These are phyloP conservation scores for Julus scanicus DNA, from an alignment of 2,888 invertebrate species.

Conservation along the genomic window DNA sequence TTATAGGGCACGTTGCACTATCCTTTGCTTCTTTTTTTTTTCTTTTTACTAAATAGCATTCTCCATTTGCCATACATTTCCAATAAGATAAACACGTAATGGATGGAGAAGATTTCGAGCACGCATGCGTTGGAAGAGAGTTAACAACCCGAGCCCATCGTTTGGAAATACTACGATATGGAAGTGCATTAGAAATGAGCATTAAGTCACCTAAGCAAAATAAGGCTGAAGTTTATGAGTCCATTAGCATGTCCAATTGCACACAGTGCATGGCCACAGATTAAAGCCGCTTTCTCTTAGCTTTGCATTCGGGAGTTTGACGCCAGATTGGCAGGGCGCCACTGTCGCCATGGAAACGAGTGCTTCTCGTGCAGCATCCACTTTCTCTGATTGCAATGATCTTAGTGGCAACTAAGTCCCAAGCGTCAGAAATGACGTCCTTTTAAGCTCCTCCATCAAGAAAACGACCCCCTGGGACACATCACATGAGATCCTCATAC, in stretches of 20 bases:
- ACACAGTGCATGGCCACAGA: conserved; percentile 29
- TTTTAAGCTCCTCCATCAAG: conserved; percentile 42
- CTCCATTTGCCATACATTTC: background rate
- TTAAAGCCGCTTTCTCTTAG: conserved; percentile 32
- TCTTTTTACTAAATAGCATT: background rate
- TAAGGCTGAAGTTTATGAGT: conserved; percentile 35
- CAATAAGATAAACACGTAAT: conserved; percentile 23
- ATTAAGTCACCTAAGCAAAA: conserved; percentile 42
- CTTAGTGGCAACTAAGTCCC: conserved; percentile 36
- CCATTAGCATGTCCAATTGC: conserved; percentile 42
- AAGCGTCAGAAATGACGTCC: conserved; percentile 38
- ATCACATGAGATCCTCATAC: conserved; percentile 12
- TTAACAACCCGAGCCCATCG: background rate
- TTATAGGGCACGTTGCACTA: conserved; percentile 21
- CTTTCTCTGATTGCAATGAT: conserved; percentile 42
- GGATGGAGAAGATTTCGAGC: background rate
- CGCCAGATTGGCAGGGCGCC: conserved; percentile 42
- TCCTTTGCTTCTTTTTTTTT: background rate
- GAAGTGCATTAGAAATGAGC: conserved; percentile 39
- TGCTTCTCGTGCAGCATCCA: conserved; percentile 25
- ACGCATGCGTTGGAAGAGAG: background rate
- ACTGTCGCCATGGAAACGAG: conserved; percentile 10
- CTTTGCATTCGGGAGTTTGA: conserved; percentile 5
- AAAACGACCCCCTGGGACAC: conserved; percentile 42
- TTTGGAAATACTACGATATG: background rate